phyloP scores from a whole-genome alignment of 2,888 invertebrate genomes.

The Caenorhabditis wallacei region DNA sequence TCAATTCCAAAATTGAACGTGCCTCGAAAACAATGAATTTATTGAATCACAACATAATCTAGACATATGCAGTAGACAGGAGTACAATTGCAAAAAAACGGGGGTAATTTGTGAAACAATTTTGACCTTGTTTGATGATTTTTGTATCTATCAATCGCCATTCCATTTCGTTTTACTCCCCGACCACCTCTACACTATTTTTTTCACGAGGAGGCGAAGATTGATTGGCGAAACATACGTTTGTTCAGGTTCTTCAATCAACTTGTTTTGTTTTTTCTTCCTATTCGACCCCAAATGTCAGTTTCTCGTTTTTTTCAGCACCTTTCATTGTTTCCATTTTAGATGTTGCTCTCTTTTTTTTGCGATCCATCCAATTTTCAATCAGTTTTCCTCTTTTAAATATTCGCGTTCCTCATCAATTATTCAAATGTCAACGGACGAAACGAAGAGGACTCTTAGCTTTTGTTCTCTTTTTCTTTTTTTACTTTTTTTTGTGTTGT shows the following conservation, averaged over 20 bases:
- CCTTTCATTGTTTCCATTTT: constrained; percentile 5
- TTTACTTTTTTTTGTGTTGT: constrained; percentile 14
- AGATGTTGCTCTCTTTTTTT: constrained; percentile 18
- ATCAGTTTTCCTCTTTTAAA: constrained; percentile 40
- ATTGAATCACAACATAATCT: neutral
- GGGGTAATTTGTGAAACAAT: constrained; percentile 47
- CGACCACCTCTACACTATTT: constrained; percentile 13
- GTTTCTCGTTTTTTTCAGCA: constrained; percentile 29
- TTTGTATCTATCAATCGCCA: constrained; percentile 43
- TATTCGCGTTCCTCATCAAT: constrained; percentile 57
- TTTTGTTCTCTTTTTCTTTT: constrained; percentile 22
- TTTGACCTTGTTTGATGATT: constrained; percentile 55
- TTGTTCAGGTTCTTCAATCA: constrained; percentile 43
- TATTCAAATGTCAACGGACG: constrained; percentile 46
- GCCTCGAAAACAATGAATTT: no score
- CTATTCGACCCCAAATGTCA: neutral
- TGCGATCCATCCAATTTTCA: constrained; percentile 27
- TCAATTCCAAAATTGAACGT: no score
- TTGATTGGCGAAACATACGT: constrained; percentile 54
- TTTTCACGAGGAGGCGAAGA: constrained; percentile 32
- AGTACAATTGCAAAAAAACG: constrained; percentile 6
- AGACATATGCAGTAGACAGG: constrained; percentile 10
- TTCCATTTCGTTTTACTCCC: constrained; percentile 29
- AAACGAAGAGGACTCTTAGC: constrained; percentile 10
- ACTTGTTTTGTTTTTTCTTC: constrained; percentile 38